Percentiles rank a stretch among this genome's conserved stretches.
phyloP scores from a whole-genome alignment of 2,888 invertebrate species.

The Dynastes hyllus region DNA sequence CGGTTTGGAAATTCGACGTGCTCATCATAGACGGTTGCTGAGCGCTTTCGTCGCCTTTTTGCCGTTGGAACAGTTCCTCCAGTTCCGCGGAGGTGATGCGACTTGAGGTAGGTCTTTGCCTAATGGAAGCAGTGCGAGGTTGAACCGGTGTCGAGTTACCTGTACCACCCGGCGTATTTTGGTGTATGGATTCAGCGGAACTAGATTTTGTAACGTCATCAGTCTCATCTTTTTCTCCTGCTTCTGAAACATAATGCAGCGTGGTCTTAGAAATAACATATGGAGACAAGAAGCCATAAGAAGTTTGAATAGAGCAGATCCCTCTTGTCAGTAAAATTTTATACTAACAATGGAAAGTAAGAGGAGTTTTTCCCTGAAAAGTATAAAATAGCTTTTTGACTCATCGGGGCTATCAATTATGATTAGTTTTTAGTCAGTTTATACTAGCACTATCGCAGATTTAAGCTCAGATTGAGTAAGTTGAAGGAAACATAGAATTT shows the following conservation, averaged over 20 bases:
- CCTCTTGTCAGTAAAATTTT: neutral
- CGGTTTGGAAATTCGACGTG: slow-evolving; percentile 83
- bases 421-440: too few species aligned
- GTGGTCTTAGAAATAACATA: neutral
- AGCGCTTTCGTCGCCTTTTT: slow-evolving; percentile 76
- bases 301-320: neutral
- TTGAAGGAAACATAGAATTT: too few species aligned
- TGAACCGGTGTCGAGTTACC: slow-evolving; percentile 78
- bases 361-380: too few species aligned
- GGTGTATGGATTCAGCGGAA: slow-evolving; percentile 87
- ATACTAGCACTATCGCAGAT: too few species aligned
- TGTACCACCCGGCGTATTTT: slow-evolving; percentile 70
- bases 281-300: too few species aligned
- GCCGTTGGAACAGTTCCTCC: slow-evolving; percentile 93
- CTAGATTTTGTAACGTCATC: slow-evolving; percentile 86
- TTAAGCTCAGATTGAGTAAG: too few species aligned
- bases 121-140: slow-evolving; percentile 92
- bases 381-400: too few species aligned
- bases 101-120: slow-evolving; percentile 89
- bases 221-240: slow-evolving; percentile 84
- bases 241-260: slow-evolving; percentile 63
- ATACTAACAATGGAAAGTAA: too few species aligned
- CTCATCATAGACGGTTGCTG: slow-evolving; percentile 77
- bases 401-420: too few species aligned
- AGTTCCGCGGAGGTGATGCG: slow-evolving; percentile 93